Base-by-base conservation (phyloP, 2,113 vertebrate genomes). In the Seriola rivoliana region DNA sequence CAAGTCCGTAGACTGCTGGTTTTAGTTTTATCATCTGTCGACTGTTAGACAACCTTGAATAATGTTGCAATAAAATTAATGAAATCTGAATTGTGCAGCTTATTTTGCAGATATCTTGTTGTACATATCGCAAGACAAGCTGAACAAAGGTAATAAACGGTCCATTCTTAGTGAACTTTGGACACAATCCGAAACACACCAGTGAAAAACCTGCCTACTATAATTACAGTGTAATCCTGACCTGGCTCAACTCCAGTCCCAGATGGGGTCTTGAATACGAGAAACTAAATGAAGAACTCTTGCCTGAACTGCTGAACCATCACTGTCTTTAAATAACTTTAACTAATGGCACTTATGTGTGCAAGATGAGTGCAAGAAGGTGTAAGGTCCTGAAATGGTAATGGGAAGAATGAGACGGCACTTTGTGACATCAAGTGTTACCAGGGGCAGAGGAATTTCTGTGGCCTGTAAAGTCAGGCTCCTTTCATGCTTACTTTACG, bases 221-320 rank as follows among this genome's bases (percentile, higher is more conserved):
- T 57, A 25, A 57, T 57, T 57, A 23, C n/a, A 57, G n/a, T 55
- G 21, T 57, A 57, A 57, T 57, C 23, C 54, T 57, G n/a, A 57
- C 7, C 29, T 19, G 14, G 14, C 42, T 42, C 8, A 25, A 46
- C n/a, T 67, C 8, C 1, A 64, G n/a, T 5, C 40, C 54, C n/a
- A 57, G 10, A 57, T 12, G 23, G 19, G 50, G n/a, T 57, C 54
- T 57, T 57, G n/a, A n/a, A 23, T 54, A n/a, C 50, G 8, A 54
- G 19, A 54, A 54, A 54, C 50, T 8, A 54, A 54, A 5, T 57
- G n/a, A 23, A 23, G 17, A 55, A 23, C 23, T 54, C 1, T 14
- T n/a, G 12, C 12, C 36, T 75, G 48, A 55, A 42, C 50, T 16
- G 17, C 38, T 60, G 40, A 60, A 60, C 29, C 36, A 25, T 46